These are phyloP conservation scores for Myopa tessellatipennis DNA, from an alignment of 2,888 invertebrate species.

Conservation along the genomic window DNA sequence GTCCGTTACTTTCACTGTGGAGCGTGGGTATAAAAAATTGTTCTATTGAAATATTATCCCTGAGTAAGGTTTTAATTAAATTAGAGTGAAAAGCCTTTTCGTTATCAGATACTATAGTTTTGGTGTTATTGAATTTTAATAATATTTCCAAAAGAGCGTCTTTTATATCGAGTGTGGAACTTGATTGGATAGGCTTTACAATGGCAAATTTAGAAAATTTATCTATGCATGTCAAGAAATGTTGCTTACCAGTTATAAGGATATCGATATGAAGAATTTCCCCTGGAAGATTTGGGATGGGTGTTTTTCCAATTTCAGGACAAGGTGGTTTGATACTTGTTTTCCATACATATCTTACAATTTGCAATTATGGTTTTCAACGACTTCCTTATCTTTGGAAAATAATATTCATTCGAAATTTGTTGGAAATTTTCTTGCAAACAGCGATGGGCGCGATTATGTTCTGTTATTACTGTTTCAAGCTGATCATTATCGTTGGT, in stretches of 20 bases:
- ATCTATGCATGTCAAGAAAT: conserved; percentile 38
- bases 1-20: conserved; percentile 45
- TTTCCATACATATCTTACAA: conserved; percentile 41
- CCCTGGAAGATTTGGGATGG: conserved; percentile 37
- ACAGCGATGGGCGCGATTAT: conserved; percentile 39
- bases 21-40: conserved; percentile 39
- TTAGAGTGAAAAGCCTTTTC: conserved; percentile 38
- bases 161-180: conserved; percentile 35
- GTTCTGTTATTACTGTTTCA: conserved; percentile 24
- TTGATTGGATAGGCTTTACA: conserved; percentile 34
- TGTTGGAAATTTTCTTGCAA: conserved; percentile 40
- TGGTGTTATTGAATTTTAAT: conserved; percentile 37
- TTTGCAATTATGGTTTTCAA: conserved; percentile 36
- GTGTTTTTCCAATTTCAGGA: conserved; percentile 38
- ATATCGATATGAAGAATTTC: conserved; percentile 36
- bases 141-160: conserved; percentile 33
- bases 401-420: conserved; percentile 36
- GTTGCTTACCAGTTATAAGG: conserved; percentile 32
- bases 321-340: conserved; percentile 40
- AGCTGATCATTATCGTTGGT: conserved; percentile 30
- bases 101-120: conserved; percentile 41
- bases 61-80: conserved; percentile 34
- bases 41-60: conserved; percentile 38
- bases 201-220: conserved; percentile 38
- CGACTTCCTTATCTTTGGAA: conserved; percentile 37